Evolutionary conservation across 1,140 invertebrate species (phyloP), one percentile per base, ranked within the genome.

Genomic region (Trypoxylus dichotomus): DNA sequence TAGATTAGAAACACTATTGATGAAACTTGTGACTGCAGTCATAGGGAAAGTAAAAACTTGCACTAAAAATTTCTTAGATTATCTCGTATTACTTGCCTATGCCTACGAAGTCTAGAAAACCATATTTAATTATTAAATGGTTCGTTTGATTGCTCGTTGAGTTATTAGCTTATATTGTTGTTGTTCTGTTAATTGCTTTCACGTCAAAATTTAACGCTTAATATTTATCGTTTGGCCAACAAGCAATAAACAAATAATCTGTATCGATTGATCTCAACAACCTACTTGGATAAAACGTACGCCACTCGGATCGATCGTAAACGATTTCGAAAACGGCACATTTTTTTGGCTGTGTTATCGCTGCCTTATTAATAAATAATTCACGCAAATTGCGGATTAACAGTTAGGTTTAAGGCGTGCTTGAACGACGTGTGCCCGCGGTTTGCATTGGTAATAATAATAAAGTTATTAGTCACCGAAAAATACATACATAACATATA

Each of bases 361-460:
- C 3, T 68, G 60, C 24, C 60, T 68, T 68, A 68, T 68, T 68
- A 68, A 68, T 68, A 68, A 68, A 68, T 68, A 68, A 68, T 68
- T 68, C 60, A 68, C 60, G 60, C 60, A 68, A 68, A 68, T 68
- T 68, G 60, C 60, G 60, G 60, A 68, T 68, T 68, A 68, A 68
- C 60, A 68, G 60, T 68, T 68, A 68, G 60, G 60, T 68, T 60
- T 68, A 68, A 68, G 60, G 60, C 60, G 60, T 24, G 60, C 27
- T 68, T 68, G 60, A 68, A 24, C 60, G 60, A 68, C 60, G 60
- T 68, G 60, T 68, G 60, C 60, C 60, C 60, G 60, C 60, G 60
- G 27, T 27, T 29, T 29, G 60, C 60, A 68, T 29, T 24, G 24
- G 21, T 24, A 68, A 68, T 68, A 68, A 68, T 68, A 68, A 68